These are phyloP conservation scores for Mobula birostris DNA, from an alignment of 2,113 vertebrate genomes.

Conservation along the genomic window DNA sequence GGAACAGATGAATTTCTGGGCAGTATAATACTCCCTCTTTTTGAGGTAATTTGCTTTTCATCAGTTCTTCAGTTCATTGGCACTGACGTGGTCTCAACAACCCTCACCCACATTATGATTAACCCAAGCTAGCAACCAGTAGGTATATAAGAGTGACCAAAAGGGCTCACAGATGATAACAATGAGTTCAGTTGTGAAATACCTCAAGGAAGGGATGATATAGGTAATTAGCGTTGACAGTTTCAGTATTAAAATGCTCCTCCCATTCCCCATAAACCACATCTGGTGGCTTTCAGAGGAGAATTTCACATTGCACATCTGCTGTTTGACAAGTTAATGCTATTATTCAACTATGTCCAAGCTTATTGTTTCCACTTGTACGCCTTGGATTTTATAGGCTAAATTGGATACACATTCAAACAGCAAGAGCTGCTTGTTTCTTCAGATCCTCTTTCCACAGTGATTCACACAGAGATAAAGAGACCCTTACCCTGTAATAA, in stretches of 20 bases:
- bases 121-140: background rate
- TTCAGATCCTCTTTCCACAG: slow-evolving; percentile 31
- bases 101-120: background rate
- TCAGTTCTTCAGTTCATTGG: background rate
- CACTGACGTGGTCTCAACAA: background rate
- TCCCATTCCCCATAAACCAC: slow-evolving; percentile 21
- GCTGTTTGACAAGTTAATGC: slow-evolving; percentile 26
- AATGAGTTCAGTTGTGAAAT: slow-evolving; percentile 16
- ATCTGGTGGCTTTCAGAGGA: slow-evolving; percentile 27
- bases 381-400: slow-evolving; percentile 12
- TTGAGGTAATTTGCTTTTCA: background rate
- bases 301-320: slow-evolving; percentile 28
- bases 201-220: slow-evolving; percentile 8
- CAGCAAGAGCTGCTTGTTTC: slow-evolving; percentile 16
- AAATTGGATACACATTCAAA: slow-evolving; percentile 37
- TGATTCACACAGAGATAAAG: slow-evolving; percentile 36
- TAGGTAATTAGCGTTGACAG: background rate
- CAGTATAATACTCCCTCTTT: background rate
- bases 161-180: background rate
- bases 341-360: slow-evolving; percentile 25
- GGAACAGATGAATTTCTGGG: too few relatives aligned
- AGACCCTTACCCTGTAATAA: slow-evolving; percentile 20
- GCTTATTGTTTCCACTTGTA: slow-evolving; percentile 36
- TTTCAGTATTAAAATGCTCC: slow-evolving; percentile 14
- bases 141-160: background rate